A percentile compares a stretch with the other conserved stretches of the same genome.
phyloP scores from a whole-genome alignment of 2,113 vertebrate species.

The Actenoides lindsayi region DNA sequence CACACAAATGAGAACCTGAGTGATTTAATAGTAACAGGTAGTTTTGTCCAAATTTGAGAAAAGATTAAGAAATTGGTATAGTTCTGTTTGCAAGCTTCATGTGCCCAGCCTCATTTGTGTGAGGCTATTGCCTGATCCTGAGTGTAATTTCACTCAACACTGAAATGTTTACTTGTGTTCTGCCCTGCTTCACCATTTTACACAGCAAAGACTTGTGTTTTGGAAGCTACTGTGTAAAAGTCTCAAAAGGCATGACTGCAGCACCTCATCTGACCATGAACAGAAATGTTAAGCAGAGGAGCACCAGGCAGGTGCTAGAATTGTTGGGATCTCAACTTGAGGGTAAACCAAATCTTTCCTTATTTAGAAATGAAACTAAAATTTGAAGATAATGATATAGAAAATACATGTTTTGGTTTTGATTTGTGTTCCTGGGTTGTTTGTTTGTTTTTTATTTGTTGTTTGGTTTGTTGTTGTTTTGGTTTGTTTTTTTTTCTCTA shows the following conservation, averaged over 20 bases:
- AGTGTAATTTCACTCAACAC: neutral
- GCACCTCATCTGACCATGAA: neutral
- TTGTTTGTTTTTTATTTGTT: too few relatives aligned
- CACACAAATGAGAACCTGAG: neutral
- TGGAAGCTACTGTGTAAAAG: neutral
- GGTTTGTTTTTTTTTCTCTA: neutral
- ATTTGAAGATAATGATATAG: neutral
- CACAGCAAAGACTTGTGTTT: neutral
- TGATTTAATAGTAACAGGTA: neutral
- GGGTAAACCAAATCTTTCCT: neutral
- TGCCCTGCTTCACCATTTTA: neutral
- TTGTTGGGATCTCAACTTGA: neutral
- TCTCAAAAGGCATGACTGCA: neutral
- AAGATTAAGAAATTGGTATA: neutral
- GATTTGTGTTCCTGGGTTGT: too few relatives aligned
- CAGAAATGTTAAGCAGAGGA: neutral
- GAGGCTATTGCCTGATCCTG: neutral
- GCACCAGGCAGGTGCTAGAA: neutral
- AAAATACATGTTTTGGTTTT: rapidly evolving
- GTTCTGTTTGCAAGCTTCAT: neutral
- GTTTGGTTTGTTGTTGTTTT: too few relatives aligned
- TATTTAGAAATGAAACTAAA: neutral
- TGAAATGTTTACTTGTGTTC: neutral
- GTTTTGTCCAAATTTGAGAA: neutral
- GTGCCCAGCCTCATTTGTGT: neutral